Evolutionary conservation across 2,797 vertebrate species (phyloP).

Genomic region (Hemitrygon akajei): DNA sequence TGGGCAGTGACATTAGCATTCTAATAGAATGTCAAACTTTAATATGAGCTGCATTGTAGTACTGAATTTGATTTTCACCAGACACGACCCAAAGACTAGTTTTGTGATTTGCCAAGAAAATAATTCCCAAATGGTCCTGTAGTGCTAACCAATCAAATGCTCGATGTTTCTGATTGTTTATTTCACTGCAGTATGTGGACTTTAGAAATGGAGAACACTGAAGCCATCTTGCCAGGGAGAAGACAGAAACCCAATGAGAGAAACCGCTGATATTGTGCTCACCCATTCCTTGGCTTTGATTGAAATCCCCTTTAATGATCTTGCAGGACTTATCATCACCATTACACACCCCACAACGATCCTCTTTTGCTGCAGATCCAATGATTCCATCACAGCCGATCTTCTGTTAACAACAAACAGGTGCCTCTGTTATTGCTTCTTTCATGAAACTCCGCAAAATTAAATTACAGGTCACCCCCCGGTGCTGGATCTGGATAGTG

Average conservation of each 20-base stretch:
- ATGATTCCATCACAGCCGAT: slow-evolving; percentile 91
- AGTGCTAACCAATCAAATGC: neutral
- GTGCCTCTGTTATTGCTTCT: slow-evolving; percentile 45
- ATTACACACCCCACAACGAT: slow-evolving; percentile 83
- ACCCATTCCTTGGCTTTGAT: slow-evolving; percentile 87
- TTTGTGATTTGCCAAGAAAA: neutral
- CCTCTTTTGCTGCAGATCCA: slow-evolving; percentile 82
- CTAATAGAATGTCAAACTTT: neutral
- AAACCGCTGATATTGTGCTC: slow-evolving; percentile 47
- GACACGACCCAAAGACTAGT: neutral
- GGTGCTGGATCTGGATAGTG: neutral
- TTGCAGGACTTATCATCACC: slow-evolving; percentile 87
- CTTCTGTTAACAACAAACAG: slow-evolving; percentile 66
- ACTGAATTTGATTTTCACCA: neutral
- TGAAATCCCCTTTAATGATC: slow-evolving; percentile 90
- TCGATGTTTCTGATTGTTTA: neutral
- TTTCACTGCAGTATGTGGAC: neutral
- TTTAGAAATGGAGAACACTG: neutral
- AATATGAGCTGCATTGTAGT: neutral
- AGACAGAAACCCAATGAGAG: neutral
- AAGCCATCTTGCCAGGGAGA: neutral
- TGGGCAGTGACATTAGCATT: neutral
- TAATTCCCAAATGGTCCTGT: neutral
- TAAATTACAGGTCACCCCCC: neutral
- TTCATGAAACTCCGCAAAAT: neutral